Conservation (phyloP, 2,113 vertebrate genomes). For the Myxocyprinus asiaticus region DNA sequence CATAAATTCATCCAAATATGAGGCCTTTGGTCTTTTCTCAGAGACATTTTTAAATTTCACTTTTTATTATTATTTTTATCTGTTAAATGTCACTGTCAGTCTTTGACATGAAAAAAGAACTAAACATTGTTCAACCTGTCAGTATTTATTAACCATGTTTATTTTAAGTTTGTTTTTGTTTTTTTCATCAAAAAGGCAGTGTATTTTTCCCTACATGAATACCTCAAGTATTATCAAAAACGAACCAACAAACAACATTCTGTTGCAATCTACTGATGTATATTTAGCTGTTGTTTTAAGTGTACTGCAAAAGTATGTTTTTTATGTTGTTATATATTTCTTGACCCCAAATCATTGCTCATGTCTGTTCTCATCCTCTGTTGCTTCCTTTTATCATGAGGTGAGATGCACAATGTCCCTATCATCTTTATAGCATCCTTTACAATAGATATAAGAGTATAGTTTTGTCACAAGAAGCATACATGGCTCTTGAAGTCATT, state of each 20-base stretch:
- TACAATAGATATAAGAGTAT: too few species aligned
- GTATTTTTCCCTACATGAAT: not conserved
- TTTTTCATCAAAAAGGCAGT: slow-evolving; percentile 57
- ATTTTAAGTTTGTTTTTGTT: slow-evolving; percentile 74
- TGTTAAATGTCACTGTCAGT: slow-evolving; percentile 84
- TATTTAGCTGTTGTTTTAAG: slow-evolving; percentile 26
- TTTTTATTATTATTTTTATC: slow-evolving; percentile 62
- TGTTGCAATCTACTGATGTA: slow-evolving; percentile 3
- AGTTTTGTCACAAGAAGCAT: too few species aligned
- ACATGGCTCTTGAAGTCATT: too few species aligned
- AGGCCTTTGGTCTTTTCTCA: slow-evolving; percentile 43
- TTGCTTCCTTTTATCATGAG: too few species aligned
- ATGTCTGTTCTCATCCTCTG: not conserved
- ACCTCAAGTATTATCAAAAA: slow-evolving; percentile 11
- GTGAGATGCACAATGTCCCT: too few species aligned
- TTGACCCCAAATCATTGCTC: slow-evolving; percentile 15
- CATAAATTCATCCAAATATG: slow-evolving; percentile 59
- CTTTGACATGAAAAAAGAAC: slow-evolving; percentile 78
- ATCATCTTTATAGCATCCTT: not conserved
- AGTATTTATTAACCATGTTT: slow-evolving; percentile 69
- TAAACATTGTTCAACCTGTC: slow-evolving; percentile 80
- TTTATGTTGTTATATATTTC: not conserved
- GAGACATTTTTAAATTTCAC: slow-evolving; percentile 66
- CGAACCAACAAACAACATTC: not conserved
- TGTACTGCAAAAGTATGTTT: not conserved